Percentiles rank a stretch among this genome's conserved stretches.
These are phyloP conservation scores for Sebastes vulpes DNA, from an alignment of 2,797 vertebrate species.

Conservation along the genomic window DNA sequence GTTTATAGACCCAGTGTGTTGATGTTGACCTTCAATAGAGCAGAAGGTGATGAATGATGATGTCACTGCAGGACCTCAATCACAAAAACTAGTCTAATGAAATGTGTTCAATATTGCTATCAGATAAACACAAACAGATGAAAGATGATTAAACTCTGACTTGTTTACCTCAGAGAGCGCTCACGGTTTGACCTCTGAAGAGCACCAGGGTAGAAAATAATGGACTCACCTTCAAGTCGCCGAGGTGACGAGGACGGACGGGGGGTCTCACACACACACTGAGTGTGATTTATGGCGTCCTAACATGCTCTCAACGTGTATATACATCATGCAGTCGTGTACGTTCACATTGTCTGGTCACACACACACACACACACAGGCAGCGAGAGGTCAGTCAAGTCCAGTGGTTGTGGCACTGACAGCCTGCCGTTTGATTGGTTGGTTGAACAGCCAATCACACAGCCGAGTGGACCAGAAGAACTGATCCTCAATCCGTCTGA, in stretches of 20 bases:
- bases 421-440: constrained; percentile 19
- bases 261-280: neutral
- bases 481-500: constrained; percentile 34
- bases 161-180: neutral
- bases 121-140: neutral
- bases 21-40: neutral
- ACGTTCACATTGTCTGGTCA: neutral
- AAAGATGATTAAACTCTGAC: neutral
- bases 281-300: neutral
- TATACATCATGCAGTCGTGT: neutral
- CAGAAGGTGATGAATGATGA: neutral
- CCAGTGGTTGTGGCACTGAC: neutral
- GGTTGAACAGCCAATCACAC: constrained; percentile 40
- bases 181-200: neutral
- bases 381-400: neutral
- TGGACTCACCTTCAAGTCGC: neutral
- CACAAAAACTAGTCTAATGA: neutral
- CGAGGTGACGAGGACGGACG: neutral
- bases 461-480: constrained; percentile 14
- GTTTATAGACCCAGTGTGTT: no score
- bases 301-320: neutral
- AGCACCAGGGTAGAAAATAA: neutral
- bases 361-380: neutral
- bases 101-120: neutral
- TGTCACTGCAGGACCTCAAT: neutral